These are phyloP conservation scores for Bruchidius siliquastri DNA, from an alignment of 2,888 invertebrate species.

Conservation along the genomic window DNA sequence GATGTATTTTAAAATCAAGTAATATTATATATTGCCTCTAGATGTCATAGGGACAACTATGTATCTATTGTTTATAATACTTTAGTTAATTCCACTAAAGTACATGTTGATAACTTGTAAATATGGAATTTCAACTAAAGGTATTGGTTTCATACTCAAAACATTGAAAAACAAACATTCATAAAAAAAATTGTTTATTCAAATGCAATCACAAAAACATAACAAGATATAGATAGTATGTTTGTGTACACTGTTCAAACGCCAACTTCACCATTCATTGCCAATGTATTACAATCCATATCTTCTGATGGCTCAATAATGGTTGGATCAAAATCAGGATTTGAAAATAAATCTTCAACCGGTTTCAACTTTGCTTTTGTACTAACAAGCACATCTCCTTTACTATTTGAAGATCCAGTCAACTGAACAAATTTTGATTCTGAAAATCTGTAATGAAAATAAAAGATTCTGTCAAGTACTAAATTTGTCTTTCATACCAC, in stretches of 20 bases:
- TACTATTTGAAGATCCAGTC: conserved; percentile 35
- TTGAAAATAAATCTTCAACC: conserved; percentile 37
- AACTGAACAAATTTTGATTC: conserved; percentile 30
- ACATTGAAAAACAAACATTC: not conserved
- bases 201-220: not conserved
- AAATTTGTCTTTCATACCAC: too few relatives aligned
- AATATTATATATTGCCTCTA: too few relatives aligned
- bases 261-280: conserved; percentile 4
- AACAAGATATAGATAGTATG: not conserved
- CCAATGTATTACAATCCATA: conserved; percentile 15
- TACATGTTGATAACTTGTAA: too few relatives aligned
- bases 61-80: too few relatives aligned
- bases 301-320: conserved; percentile 30
- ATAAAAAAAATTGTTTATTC: not conserved
- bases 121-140: too few relatives aligned
- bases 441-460: conserved; percentile 34
- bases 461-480: not conserved
- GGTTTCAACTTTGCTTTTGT: conserved; percentile 34
- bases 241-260: not conserved
- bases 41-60: too few relatives aligned
- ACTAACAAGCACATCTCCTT: conserved; percentile 39
- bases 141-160: too few relatives aligned
- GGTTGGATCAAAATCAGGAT: conserved; percentile 34
- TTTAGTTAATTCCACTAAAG: too few relatives aligned
- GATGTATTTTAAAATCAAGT: too few relatives aligned